Conservation (phyloP, 2,113 vertebrate genomes). For the Turdus rufiventris region DNA sequence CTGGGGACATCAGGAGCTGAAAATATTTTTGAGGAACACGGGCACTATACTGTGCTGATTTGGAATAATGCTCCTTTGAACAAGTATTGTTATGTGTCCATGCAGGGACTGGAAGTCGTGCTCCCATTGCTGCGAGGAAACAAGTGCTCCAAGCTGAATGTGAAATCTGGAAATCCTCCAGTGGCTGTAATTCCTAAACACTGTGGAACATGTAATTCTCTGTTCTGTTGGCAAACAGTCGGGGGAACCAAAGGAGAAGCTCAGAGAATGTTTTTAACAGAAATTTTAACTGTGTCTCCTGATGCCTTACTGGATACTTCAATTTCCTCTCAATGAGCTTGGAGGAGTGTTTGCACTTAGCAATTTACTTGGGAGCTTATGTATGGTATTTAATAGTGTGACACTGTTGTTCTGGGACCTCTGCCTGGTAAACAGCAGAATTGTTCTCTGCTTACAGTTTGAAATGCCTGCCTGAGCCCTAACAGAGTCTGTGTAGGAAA, state of each 20-base stretch:
- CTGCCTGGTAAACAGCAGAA: neutral
- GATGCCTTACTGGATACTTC: neutral
- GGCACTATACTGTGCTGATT: neutral
- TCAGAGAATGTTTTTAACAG: neutral
- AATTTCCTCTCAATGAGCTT: neutral
- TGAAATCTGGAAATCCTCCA: neutral
- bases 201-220: neutral
- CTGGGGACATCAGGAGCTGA: neutral
- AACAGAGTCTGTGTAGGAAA: neutral
- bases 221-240: neutral
- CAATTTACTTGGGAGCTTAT: neutral
- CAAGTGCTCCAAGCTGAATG: neutral
- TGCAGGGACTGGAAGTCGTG: neutral
- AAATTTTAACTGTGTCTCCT: neutral
- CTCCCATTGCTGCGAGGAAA: neutral
- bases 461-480: neutral
- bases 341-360: neutral
- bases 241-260: neutral
- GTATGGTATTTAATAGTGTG: neutral
- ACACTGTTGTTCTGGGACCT: neutral
- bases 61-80: neutral
- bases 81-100: accelerated
- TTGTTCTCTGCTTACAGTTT: neutral
- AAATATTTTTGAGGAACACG: neutral
- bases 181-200: neutral